Base-by-base conservation (phyloP, 2,113 vertebrate species). In the Taurulus bubalis region DNA sequence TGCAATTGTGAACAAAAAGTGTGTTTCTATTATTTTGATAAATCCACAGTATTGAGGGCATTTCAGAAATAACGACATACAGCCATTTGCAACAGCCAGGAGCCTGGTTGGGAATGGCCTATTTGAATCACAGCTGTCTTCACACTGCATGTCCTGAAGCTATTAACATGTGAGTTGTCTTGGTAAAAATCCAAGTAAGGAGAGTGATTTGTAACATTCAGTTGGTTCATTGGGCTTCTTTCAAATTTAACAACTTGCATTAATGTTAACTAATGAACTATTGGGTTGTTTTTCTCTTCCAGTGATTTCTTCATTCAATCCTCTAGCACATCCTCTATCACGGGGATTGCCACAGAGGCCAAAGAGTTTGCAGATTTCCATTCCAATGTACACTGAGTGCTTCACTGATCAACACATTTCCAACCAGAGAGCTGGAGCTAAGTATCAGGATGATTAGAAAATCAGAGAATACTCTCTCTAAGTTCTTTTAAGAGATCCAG, bases 101-200 rank as follows among this genome's bases (percentile, higher is more conserved):
- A 68, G 56, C 16, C n/a, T 71, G 24, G 55, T 20, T 81, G 53
- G 59, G 56, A 76, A 71, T 59, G 26, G 53, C 47, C 56, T 38
- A 83, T 78, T 85, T 68, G 71, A 64, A 74, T 80, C 60, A 36
- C 79, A 82, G 75, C 79, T 79, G 76, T 58, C 65, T 77, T 60
- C 65, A 42, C 71, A 73, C 15, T 36, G 2, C 40, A 47, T 60
- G n/a, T 32, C 69, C 51, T 66, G 34, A 55, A 67, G 59, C 45
- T 56, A 69, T 75, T 76, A 60, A 36, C 55, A 66, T 30, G 16
- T 30, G 36, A 77, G 71, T 75, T 80, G 32, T 65, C 64, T 77
- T 49, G n/a, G 58, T 53, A 53, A 36, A 87, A 80, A 73, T 38
- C 36, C 18, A 69, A 22, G 40, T 26, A 49, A 32, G 34, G 32